Evolutionary conservation across 2,888 invertebrate genomes (phyloP), one percentile per base, ranked within the genome.

Genomic region (Torymus aiolomorphi): DNA sequence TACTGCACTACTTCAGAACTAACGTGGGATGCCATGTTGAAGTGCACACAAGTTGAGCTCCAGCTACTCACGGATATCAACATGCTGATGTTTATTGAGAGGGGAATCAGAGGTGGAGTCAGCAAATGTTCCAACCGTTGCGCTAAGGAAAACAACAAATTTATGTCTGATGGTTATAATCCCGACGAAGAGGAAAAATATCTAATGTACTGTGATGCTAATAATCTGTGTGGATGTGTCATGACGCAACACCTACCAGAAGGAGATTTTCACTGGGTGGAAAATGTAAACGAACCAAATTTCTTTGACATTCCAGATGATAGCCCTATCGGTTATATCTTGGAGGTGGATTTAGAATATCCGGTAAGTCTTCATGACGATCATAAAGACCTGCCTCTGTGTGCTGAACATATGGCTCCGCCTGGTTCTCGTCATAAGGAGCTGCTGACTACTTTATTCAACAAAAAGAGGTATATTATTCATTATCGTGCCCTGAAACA

Each of bases 71-170:
- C 73, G 16, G 83, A 85, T 77, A 73, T 80, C 24, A 83, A 86
- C 14, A 84, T 82, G 80, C 24, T 81, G 5, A 24, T 84, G 56
- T 86, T 51, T n/a, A n/a, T n/a, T n/a, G n/a, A n/a, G n/a, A n/a
- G n/a, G n/a, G n/a, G n/a, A n/a, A n/a, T n/a, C n/a, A 84, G 85
- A 65, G 85, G 84, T 8, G 86, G 84, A 10, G 77, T 78, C n/a
- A 75, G 75, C 20, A 4, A 61, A 59, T 84, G 83, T 63, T 81
- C 83, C 11, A 83, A 82, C 24, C 52, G 85, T 13, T 80, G 85
- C 63, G 83, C 83, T 4, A 65, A 69, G 8, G 85, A 84, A 10
- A 86, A 86, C 42, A 83, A 83, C 63, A 57, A 31, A 24, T 83
- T 80, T 62, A 82, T 82, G 82, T 63, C 63, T 18, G 70, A 66